phyloP scores from a whole-genome alignment of 2,888 invertebrate species.

The Ctena decussata region DNA sequence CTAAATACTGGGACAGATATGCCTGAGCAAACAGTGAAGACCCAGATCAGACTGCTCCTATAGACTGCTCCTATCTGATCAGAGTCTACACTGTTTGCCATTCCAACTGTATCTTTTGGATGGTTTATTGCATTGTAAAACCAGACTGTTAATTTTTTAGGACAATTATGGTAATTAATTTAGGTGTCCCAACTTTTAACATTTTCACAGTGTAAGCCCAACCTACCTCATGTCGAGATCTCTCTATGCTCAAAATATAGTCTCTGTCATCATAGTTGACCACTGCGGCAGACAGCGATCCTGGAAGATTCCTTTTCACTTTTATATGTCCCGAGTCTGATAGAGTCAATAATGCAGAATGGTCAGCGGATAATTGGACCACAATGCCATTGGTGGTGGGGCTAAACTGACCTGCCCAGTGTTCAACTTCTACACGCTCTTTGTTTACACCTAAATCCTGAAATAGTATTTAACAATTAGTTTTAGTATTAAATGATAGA shows the following conservation, averaged over 20 bases:
- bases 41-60: no score
- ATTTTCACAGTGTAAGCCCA: no score
- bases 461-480: neutral
- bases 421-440: slow-evolving; percentile 26
- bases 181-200: no score
- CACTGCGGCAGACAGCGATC: slow-evolving; percentile 69
- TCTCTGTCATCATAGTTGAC: slow-evolving; percentile 67
- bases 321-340: slow-evolving; percentile 54
- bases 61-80: no score
- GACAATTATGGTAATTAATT: no score
- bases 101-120: no score
- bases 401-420: slow-evolving; percentile 25
- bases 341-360: slow-evolving; percentile 66
- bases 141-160: no score
- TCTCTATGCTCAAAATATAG: slow-evolving; percentile 72
- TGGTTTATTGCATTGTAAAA: no score
- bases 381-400: slow-evolving; percentile 54
- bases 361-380: slow-evolving; percentile 62
- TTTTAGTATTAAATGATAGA: no score
- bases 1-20: no score
- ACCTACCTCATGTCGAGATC: slow-evolving; percentile 76
- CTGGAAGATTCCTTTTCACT: slow-evolving; percentile 73
- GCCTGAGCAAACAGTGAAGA: no score
- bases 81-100: no score
- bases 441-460: slow-evolving; percentile 70